Percentiles rank a stretch among this genome's conserved stretches.
Conservation (phyloP, 2,113 vertebrate species). For the Seriola quinqueradiata region DNA sequence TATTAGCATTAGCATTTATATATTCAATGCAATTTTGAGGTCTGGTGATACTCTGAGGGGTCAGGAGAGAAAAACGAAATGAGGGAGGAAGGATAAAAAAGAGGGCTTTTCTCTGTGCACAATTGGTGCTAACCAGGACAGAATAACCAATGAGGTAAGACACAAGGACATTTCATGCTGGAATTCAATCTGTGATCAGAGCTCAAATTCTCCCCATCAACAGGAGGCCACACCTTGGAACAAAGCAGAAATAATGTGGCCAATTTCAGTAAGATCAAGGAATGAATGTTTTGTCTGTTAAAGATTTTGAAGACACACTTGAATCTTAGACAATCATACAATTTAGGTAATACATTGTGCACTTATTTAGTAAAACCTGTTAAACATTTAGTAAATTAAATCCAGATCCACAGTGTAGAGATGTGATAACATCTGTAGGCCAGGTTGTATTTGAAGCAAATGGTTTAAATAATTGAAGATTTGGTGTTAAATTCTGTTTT, state of each 20-base stretch:
- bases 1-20: conserved; percentile 87
- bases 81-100: conserved; percentile 74
- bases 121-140: conserved; percentile 80
- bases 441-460: conserved; percentile 72
- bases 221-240: conserved; percentile 45
- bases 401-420: conserved; percentile 23
- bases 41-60: conserved; percentile 84
- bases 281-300: conserved; percentile 7
- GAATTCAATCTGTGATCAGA: conserved; percentile 78
- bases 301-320: neutral
- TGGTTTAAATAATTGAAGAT: conserved; percentile 85
- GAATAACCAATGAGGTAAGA: conserved; percentile 82
- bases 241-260: conserved; percentile 48
- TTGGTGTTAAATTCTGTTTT: conserved; percentile 80
- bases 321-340: neutral
- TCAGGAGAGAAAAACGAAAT: conserved; percentile 80
- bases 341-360: conserved; percentile 10
- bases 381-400: conserved; percentile 33
- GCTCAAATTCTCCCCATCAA: conserved; percentile 69
- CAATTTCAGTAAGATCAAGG: conserved; percentile 23
- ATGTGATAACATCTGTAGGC: conserved; percentile 56
- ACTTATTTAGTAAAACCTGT: conserved; percentile 37
- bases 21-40: conserved; percentile 87
- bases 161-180: conserved; percentile 82
- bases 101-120: conserved; percentile 77